Percentiles rank a stretch among this genome's conserved stretches.
Evolutionary conservation across 2,888 invertebrate genomes (phyloP).

Genomic region (Sepiola atlantica): DNA sequence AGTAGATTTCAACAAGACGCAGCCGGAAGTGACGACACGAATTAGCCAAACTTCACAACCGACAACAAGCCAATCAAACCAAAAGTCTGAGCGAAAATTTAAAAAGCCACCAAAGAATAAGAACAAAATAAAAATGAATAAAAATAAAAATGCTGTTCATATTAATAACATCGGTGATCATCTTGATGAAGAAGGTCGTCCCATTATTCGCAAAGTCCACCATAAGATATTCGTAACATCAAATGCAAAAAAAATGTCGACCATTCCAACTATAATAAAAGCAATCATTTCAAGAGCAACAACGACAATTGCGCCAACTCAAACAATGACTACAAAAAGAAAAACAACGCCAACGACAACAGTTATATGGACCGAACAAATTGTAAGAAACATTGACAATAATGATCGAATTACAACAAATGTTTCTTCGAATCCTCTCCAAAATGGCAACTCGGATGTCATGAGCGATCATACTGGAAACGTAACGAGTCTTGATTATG

Average conservation of each 20-base stretch:
- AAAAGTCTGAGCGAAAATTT: not conserved
- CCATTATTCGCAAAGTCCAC: not conserved
- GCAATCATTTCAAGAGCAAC: not conserved
- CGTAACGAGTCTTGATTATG: not conserved
- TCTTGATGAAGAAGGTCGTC: not conserved
- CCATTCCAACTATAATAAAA: not conserved
- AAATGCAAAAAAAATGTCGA: not conserved
- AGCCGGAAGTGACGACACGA: not conserved
- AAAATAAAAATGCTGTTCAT: not conserved
- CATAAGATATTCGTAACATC: not conserved
- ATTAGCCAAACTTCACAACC: not conserved
- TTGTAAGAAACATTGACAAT: not conserved
- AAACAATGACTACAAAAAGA: not conserved
- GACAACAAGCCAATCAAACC: not conserved
- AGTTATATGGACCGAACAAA: no score
- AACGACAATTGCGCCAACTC: not conserved
- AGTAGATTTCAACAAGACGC: constrained; percentile 58
- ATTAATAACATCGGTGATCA: not conserved
- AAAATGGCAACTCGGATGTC: not conserved
- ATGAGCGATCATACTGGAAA: not conserved
- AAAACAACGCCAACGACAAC: no score
- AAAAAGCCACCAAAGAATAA: not conserved
- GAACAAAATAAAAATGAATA: not conserved
- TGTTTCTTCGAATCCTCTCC: not conserved
- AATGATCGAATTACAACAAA: not conserved